A percentile compares a stretch with the other conserved stretches of the same genome.
Evolutionary conservation across 2,888 invertebrate species (phyloP).

Genomic region (Drosophila mulleri): DNA sequence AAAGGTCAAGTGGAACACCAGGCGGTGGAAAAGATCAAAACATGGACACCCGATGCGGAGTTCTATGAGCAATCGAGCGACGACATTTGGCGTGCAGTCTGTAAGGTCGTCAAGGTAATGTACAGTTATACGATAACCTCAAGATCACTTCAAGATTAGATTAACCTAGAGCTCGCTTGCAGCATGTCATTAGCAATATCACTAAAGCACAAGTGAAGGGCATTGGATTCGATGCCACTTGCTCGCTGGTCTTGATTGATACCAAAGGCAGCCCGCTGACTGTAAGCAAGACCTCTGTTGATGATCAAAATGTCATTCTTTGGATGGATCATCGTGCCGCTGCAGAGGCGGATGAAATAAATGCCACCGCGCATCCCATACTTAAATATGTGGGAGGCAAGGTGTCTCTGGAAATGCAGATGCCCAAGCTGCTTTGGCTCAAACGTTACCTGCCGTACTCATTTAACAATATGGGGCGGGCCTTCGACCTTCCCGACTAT

Average conservation of each 20-base stretch:
- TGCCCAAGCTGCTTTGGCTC: conserved; percentile 97
- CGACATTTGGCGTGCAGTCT: conserved; percentile 92
- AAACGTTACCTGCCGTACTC: conserved; percentile 89
- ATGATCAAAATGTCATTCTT: conserved; percentile 93
- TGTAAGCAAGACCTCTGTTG: conserved; percentile 88
- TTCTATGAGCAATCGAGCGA: conserved; percentile 96
- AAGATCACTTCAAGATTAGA: conserved; percentile 44
- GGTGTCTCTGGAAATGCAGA: conserved; percentile 98
- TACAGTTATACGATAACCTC: conserved; percentile 49
- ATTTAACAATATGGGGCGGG: conserved; percentile 90
- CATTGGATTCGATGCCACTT: conserved; percentile 98
- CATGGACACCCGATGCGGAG: conserved; percentile 91
- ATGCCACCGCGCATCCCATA: conserved; percentile 90
- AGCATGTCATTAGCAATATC: conserved; percentile 88
- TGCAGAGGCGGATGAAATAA: conserved; percentile 92
- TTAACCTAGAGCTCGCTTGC: conserved; percentile 63
- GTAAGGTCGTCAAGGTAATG: conserved; percentile 90
- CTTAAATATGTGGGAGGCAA: conserved; percentile 95
- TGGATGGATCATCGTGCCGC: conserved; percentile 97
- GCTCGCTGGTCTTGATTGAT: conserved; percentile 94
- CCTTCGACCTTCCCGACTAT: conserved; percentile 97
- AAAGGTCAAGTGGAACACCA: conserved; percentile 89
- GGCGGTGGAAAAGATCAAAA: conserved; percentile 89
- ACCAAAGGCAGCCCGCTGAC: conserved; percentile 89
- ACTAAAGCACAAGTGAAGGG: conserved; percentile 89